Evolutionary conservation across 1,140 invertebrate species (phyloP).

Genomic region (Ceratitis capitata): DNA sequence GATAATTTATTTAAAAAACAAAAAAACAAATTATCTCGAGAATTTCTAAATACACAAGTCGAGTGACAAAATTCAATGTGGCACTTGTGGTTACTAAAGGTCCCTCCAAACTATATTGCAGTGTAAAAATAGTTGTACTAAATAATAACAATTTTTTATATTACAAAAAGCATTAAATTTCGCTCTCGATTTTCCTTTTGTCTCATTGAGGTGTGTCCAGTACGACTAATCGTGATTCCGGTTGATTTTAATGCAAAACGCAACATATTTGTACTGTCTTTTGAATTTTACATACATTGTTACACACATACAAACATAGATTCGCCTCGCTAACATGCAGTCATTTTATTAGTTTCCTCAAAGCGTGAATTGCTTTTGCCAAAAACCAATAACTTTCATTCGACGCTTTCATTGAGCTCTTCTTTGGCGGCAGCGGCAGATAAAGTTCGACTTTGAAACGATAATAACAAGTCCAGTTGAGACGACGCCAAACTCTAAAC

Average conservation of each 20-base stretch:
- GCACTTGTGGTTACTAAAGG: too few relatives aligned
- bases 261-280: not conserved
- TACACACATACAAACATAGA: not conserved
- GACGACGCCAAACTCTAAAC: not conserved
- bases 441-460: not conserved
- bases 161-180: too few relatives aligned
- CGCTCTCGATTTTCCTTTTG: not conserved
- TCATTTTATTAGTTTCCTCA: not conserved
- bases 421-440: not conserved
- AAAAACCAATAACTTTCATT: not conserved
- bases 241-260: not conserved
- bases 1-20: too few relatives aligned
- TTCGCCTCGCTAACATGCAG: not conserved
- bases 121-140: too few relatives aligned
- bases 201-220: not conserved
- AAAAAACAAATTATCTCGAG: too few relatives aligned
- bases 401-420: conserved; percentile 3
- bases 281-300: not conserved
- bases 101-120: too few relatives aligned
- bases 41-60: too few relatives aligned
- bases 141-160: too few relatives aligned
- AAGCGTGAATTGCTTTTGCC: not conserved
- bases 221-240: not conserved
- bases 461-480: not conserved
- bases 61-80: too few relatives aligned